Percentiles rank a stretch among this genome's conserved stretches.
These are phyloP conservation scores for Tupaia tana DNA, from an alignment of 2,113 vertebrate species.

Conservation along the genomic window DNA sequence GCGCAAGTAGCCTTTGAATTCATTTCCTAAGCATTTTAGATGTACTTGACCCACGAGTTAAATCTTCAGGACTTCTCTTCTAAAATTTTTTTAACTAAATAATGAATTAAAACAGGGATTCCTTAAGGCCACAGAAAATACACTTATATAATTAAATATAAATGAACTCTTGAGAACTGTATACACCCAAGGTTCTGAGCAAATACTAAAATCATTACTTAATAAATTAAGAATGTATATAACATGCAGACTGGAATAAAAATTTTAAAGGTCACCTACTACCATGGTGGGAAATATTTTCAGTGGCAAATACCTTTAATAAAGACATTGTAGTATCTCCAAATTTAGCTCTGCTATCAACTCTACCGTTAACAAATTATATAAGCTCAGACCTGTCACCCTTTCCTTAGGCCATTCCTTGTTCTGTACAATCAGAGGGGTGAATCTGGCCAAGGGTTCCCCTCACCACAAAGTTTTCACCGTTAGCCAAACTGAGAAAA, in stretches of 20 bases:
- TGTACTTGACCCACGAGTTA: background rate
- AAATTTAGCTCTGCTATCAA: background rate
- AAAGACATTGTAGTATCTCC: background rate
- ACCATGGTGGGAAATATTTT: background rate
- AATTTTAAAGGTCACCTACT: background rate
- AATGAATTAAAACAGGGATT: background rate
- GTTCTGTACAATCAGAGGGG: background rate
- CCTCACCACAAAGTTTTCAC: slow-evolving; percentile 6
- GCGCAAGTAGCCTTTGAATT: background rate
- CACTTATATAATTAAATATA: background rate
- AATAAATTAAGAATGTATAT: background rate
- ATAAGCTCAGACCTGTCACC: background rate
- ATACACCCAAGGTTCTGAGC: background rate
- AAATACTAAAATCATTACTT: background rate
- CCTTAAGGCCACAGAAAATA: background rate
- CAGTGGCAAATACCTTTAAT: background rate
- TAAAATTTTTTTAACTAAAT: background rate
- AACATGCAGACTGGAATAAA: background rate
- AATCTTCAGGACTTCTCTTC: background rate
- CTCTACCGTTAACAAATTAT: background rate
- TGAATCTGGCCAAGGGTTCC: background rate
- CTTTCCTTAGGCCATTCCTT: background rate
- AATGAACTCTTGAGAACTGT: background rate
- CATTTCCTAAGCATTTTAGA: background rate
- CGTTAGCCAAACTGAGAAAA: background rate